Percentiles rank a stretch among this genome's conserved stretches.
Evolutionary conservation across 2,113 vertebrate species (phyloP).

Genomic region (Reinhardtius hippoglossoides): DNA sequence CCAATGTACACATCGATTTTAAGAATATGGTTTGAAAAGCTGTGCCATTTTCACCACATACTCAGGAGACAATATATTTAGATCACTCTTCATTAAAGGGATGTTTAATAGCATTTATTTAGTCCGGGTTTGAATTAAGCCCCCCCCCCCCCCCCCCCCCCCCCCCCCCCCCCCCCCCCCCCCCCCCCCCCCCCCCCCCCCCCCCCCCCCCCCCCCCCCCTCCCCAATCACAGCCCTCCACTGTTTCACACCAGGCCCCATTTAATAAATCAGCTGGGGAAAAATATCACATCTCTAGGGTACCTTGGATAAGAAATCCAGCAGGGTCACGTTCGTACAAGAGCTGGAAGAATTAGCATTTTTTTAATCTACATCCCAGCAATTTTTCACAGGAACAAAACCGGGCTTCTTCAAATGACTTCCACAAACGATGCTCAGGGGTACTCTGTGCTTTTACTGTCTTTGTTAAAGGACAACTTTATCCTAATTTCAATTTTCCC

Average conservation of each 20-base stretch:
- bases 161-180: no score
- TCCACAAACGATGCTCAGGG: constrained; percentile 47
- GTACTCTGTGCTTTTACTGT: constrained; percentile 27
- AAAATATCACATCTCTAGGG: constrained; percentile 57
- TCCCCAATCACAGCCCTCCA: constrained; percentile 42
- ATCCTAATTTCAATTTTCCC: constrained; percentile 38
- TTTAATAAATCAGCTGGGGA: constrained; percentile 66
- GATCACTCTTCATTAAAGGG: no score
- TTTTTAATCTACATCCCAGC: constrained; percentile 34
- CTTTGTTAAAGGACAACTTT: constrained; percentile 35
- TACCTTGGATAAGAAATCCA: constrained; percentile 53
- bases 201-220: no score
- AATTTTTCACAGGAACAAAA: constrained; percentile 50
- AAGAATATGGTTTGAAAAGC: no score
- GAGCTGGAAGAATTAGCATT: constrained; percentile 57
- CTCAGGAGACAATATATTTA: not conserved
- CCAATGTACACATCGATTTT: no score
- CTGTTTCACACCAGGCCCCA: constrained; percentile 52
- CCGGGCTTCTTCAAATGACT: constrained; percentile 45
- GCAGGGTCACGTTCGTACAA: constrained; percentile 50
- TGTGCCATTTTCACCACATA: not conserved
- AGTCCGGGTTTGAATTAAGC: no score
- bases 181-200: no score
- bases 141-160: no score
- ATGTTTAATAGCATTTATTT: no score